Evolutionary conservation across 2,888 invertebrate species (phyloP), one percentile per base, ranked within the genome.

Genomic region (Oscheius sp.): DNA sequence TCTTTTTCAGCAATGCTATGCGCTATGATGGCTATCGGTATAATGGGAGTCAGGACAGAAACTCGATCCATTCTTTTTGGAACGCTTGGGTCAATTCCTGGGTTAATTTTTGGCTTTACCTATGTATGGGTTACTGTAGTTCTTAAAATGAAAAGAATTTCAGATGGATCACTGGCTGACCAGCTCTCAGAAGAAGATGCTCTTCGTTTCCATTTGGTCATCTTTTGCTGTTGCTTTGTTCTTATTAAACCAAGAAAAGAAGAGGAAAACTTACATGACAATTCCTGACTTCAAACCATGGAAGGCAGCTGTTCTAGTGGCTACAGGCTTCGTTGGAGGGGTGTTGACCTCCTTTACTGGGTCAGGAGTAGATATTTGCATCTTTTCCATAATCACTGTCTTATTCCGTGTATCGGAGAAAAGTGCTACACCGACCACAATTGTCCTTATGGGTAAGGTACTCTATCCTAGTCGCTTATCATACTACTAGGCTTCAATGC

Each of bases 131-230:
- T n/a, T n/a, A 52, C 9, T 29, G 27, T 7, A 69, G 13, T 23
- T 41, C 2, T n/a, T 6, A 69, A 55, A 23, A 49, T 21, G 7
- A 49, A 23, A 35, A 53, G 12, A 16, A 3, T 72, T 71, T 63
- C 43, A 75, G 84, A 25, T 88, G 7, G 88, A 88, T 52, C 80
- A 79, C 2, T 46, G 75, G n/a, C 78, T 89, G 56, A 73, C 81
- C 1, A 81, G 84, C 0, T 75, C 85, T 0, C 76, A 81, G 71
- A 89, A 88, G 79, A 89, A 89, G 72, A 88, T 89, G 86, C 73
- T 84, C 23, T 88, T 89, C 75, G 88, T 88, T 16, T 84, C 87
- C 1, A 83, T 89, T 23, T 88, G 88, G 88, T 83, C 84, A 18
- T 77, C 88, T 0, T 88, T 89, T 73, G 88, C 89, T 2, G 79